Evolutionary conservation across 2,888 invertebrate species (phyloP).

Genomic region (Thereva nobilitata): DNA sequence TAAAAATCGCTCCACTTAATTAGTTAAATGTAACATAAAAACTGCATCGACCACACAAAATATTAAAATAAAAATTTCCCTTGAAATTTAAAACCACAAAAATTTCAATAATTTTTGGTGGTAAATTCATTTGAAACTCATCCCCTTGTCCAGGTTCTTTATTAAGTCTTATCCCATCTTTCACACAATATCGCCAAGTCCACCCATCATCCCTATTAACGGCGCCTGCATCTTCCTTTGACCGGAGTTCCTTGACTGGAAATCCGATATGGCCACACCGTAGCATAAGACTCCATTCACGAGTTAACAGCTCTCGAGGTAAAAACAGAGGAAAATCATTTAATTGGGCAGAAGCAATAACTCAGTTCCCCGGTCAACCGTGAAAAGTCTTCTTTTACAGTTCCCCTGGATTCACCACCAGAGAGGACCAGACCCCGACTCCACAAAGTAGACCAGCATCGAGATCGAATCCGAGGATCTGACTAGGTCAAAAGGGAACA

Average conservation of each 20-base stretch:
- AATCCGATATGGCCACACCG: constrained; percentile 24
- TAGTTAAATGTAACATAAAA: no score
- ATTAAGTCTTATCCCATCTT: not conserved
- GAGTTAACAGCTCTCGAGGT: constrained; percentile 38
- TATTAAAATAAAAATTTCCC: no score
- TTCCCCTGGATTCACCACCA: constrained; percentile 33
- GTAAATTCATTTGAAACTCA: constrained; percentile 1
- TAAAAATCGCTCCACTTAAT: no score
- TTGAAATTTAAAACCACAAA: no score
- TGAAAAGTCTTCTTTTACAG: constrained; percentile 40
- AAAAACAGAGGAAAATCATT: constrained; percentile 37
- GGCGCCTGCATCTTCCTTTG: constrained; percentile 8
- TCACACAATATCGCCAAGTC: constrained; percentile 2
- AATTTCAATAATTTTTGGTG: not conserved
- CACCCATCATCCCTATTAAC: constrained; percentile 18
- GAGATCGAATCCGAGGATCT: constrained; percentile 16
- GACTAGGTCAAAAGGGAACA: constrained; percentile 28
- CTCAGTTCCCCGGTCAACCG: constrained; percentile 37
- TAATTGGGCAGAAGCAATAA: constrained; percentile 41
- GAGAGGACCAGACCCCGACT: no score
- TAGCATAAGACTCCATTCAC: constrained; percentile 28
- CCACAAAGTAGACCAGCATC: no score
- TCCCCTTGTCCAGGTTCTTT: not conserved
- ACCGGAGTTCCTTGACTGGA: constrained; percentile 18
- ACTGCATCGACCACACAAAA: no score